Conservation (phyloP, 2,797 vertebrate genomes). For the Diglossa cyanea region DNA sequence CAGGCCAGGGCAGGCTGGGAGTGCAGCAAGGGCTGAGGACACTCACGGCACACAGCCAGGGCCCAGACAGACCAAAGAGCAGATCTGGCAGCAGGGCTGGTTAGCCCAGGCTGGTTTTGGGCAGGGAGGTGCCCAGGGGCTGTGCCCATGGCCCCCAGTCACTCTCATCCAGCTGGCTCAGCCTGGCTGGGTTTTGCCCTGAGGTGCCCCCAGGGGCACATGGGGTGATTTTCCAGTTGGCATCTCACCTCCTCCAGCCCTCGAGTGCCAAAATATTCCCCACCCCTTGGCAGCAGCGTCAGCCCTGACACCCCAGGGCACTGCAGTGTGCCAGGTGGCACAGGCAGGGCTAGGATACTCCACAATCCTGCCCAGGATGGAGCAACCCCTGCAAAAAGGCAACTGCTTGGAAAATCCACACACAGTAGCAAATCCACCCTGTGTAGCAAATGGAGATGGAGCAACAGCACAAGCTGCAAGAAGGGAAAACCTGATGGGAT, state of each 20-base stretch:
- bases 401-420: accelerated
- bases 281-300: accelerated
- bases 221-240: background rate
- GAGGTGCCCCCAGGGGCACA: background rate
- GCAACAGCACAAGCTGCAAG: background rate
- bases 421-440: background rate
- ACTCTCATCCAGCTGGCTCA: background rate
- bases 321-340: accelerated
- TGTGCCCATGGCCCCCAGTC: background rate
- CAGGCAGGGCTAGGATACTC: background rate
- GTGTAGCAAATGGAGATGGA: accelerated
- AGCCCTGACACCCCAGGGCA: accelerated
- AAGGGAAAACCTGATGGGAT: background rate
- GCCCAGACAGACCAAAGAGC: background rate
- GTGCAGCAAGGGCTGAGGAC: background rate
- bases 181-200: background rate
- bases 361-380: background rate
- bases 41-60: accelerated
- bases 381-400: background rate
- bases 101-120: background rate
- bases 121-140: background rate
- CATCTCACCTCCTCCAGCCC: background rate
- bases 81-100: background rate
- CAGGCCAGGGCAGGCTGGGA: background rate
- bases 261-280: background rate